Base-by-base conservation (phyloP, 2,797 vertebrate species). In the Chelidonichthys spinosus region DNA sequence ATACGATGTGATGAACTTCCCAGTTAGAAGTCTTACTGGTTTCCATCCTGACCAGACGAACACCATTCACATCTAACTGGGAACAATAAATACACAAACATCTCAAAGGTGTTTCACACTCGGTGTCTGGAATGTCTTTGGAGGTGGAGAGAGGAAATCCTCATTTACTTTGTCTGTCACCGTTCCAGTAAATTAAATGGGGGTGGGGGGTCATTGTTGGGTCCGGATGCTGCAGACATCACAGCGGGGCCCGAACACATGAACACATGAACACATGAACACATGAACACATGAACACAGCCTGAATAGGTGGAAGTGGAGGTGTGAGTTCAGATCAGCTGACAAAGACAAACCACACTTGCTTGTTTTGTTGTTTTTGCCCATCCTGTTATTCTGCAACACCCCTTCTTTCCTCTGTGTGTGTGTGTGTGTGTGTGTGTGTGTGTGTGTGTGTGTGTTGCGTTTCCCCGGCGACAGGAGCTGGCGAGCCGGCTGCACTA, bases 401-500 rank as follows among this genome's bases (percentile, higher is more conserved):
- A 42, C 72, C n/a, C n/a, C 0, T 9, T 10, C 8, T 7, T 46
- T 32, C 50, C 3, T 72, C 2, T 40, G 37, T 39, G 14, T 59
- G 14, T 62, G 7, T 69, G 33, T 72, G 37, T 63, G 49, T 66
- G 18, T 70, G 11, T 69, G 6, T 47, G 36, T 46, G 25, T 63
- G n/a, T 65, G 37, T 76, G 44, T 74, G 55, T 69, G n/a, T n/a
- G n/a, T n/a, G n/a, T 72, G 13, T 79, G 3, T 58, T 82, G 53
- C 82, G 52, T 78, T 4, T n/a, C 86, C 53, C 75, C 5, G 70
- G 49, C 10, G 69, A 70, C 87, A 98, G 97, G 93, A 89, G 0
- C 90, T 95, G 32, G 95, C 94, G 14, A 87, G 81, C 66, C 85
- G 88, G 0, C n/a, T 93, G 69, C 97, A 99, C 87, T 93, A 90